Conservation (phyloP, 2,888 invertebrate genomes). For the Drosophila paracracens region DNA sequence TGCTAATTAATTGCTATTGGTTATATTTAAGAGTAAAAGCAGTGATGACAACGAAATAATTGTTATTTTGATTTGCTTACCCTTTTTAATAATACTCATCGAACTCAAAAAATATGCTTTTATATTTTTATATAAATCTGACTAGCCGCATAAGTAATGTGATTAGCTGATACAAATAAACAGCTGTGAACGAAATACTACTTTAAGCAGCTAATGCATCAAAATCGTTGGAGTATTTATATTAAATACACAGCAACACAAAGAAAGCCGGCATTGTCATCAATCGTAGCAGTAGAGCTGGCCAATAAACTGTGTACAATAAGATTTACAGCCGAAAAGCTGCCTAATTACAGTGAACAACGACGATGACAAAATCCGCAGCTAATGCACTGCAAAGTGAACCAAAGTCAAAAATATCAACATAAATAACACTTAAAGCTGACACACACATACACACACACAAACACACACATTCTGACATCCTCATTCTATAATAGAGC, state of each 20-base stretch:
- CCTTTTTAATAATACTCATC: background rate
- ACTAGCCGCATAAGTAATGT: background rate
- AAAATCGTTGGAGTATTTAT: conserved; percentile 23
- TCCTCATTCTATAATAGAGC: conserved; percentile 8
- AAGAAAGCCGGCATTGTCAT: conserved; percentile 38
- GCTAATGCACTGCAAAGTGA: conserved; percentile 71
- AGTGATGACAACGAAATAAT: background rate
- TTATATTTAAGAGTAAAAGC: background rate
- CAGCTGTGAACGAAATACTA: conserved; percentile 21
- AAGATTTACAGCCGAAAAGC: conserved; percentile 74
- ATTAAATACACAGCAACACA: conserved; percentile 20
- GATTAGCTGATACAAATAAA: conserved; percentile 12
- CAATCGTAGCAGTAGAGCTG: conserved; percentile 50
- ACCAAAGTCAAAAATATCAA: conserved; percentile 79
- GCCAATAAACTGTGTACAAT: conserved; percentile 71
- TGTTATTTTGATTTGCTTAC: background rate
- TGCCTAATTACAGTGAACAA: conserved; percentile 69
- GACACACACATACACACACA: conserved; percentile 19
- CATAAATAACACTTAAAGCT: conserved; percentile 78
- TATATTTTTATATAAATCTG: background rate
- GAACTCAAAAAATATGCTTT: background rate
- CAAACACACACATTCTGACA: background rate
- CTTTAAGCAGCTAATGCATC: conserved; percentile 29
- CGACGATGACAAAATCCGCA: conserved; percentile 59
- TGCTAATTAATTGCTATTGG: background rate